Base-by-base conservation (phyloP, 2,797 vertebrate genomes). In the Sebastes cheni region DNA sequence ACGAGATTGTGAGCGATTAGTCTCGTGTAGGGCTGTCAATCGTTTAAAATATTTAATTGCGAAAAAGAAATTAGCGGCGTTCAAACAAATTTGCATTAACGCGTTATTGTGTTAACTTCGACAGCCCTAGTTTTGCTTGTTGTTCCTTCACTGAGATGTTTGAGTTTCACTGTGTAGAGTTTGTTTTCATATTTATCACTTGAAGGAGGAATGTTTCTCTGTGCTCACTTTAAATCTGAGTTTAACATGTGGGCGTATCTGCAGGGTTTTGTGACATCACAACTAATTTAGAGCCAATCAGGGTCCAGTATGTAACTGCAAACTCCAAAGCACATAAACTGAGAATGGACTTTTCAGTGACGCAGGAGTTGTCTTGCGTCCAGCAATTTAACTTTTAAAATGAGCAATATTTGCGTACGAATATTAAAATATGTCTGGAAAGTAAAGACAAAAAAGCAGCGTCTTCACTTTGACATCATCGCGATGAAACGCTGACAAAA, bases 401-500 rank as follows among this genome's bases (percentile, higher is more conserved):
- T 16, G 6, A 50, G 29, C 12, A 22, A 32, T 7, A 72, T n/a
- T 30, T 22, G 18, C 5, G 8, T 62, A 20, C 2, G 30, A 62
- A 34, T 22, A 36, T 62, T 34, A 9, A 30, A 30, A 61, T 0
- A 12, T 11, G 59, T 23, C 52, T 54, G 52, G 52, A 54, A 22
- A 18, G 42, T 46, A 54, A 54, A 22, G 50, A 54, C 50, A n/a
- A n/a, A 20, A n/a, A n/a, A 55, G 27, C 50, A 30, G 27, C 8
- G 5, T 78, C 61, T 0, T 77, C 76, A 70, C 75, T 69, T 34
- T 72, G 81, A 79, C 79, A 80, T 27, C 72, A 29, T 14, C 1
- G n/a, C 46, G 58, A 72, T 58, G 23, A 58, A 80, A 42, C n/a
- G 4, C 12, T 5, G 46, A 55, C 23, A 64, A 52, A 64, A 32